A percentile compares a stretch with the other conserved stretches of the same genome.
Conservation (phyloP, 2,888 invertebrate genomes). For the Drosophila leonis region DNA sequence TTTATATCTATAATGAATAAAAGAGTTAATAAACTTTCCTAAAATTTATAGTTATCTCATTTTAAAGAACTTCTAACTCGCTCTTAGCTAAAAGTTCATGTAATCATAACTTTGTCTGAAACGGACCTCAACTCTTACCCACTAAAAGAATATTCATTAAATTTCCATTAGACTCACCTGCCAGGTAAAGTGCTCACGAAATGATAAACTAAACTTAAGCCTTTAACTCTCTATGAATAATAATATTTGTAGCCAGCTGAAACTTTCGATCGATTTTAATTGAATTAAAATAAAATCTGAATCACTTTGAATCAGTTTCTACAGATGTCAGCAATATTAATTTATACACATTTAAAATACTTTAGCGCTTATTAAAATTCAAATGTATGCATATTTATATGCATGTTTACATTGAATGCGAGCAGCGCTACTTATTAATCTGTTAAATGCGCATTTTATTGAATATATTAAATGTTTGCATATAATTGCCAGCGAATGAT, state of each 20-base stretch:
- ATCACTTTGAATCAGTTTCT: background rate
- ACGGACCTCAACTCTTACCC: background rate
- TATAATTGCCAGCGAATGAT: constrained; percentile 18
- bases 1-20: no score
- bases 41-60: no score
- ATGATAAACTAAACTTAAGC: constrained; percentile 1
- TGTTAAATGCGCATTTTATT: constrained; percentile 37
- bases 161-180: background rate
- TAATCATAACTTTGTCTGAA: background rate
- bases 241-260: background rate
- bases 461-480: constrained; percentile 30
- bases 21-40: no score
- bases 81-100: background rate
- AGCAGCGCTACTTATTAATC: constrained; percentile 30
- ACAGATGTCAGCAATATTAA: background rate
- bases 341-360: background rate
- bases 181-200: background rate
- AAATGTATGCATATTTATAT: constrained; percentile 5
- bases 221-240: background rate
- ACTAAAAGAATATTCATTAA: background rate
- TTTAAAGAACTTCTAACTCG: background rate
- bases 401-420: background rate
- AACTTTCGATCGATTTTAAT: constrained; percentile 3
- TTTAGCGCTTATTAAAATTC: constrained; percentile 11
- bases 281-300: background rate